Conservation (phyloP, 2,888 invertebrate genomes). For the Pecten maximus region DNA sequence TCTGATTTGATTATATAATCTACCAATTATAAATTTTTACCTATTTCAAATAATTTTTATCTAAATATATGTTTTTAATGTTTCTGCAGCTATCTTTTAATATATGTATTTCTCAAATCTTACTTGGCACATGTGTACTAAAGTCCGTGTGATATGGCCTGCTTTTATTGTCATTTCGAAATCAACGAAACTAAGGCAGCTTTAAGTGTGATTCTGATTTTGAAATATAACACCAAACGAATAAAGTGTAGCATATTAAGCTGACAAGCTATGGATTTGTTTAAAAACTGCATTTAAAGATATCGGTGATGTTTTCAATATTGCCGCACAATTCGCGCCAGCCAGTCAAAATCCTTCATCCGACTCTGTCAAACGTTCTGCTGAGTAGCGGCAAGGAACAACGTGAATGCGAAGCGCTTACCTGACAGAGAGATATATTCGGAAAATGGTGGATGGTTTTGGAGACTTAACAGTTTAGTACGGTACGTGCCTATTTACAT, state of each 20-base stretch:
- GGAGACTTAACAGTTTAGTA: not conserved
- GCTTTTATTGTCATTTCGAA: not conserved
- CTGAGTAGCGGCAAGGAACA: not conserved
- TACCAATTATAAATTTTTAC: no score
- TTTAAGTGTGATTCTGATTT: not conserved
- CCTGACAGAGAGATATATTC: not conserved
- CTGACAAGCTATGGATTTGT: not conserved
- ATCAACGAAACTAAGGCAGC: not conserved
- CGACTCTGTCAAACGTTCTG: conserved; percentile 26
- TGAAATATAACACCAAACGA: not conserved
- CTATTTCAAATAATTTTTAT: no score
- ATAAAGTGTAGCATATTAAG: not conserved
- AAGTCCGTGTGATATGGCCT: no score
- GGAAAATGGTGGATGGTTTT: not conserved
- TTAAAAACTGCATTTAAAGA: not conserved
- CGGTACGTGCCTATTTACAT: not conserved
- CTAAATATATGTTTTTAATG: no score
- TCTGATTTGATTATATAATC: no score
- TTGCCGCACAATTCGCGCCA: conserved; percentile 26
- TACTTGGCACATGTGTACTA: no score
- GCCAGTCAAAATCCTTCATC: conserved; percentile 12
- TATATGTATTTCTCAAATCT: no score
- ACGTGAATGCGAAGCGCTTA: not conserved
- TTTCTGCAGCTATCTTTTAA: no score
- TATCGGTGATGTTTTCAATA: not conserved